A percentile compares a stretch with the other conserved stretches of the same genome.
These are phyloP conservation scores for Aleadryas rufinucha DNA, from an alignment of 2,113 vertebrate genomes.

Conservation along the genomic window DNA sequence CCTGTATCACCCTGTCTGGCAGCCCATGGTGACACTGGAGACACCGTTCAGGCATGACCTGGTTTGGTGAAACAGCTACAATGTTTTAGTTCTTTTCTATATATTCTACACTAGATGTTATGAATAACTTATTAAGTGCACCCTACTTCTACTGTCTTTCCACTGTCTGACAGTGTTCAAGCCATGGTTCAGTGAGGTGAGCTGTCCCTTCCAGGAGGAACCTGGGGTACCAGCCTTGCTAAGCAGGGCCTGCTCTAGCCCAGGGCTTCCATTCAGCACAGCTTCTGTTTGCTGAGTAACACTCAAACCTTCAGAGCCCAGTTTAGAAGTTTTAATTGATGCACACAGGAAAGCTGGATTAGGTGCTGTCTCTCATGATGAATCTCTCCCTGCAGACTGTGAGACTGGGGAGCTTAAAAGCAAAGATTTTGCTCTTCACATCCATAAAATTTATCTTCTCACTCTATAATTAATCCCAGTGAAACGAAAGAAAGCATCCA, in stretches of 20 bases:
- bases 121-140: neutral
- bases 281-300: neutral
- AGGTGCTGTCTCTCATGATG: neutral
- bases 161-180: neutral
- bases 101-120: no score
- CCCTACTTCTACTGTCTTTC: neutral
- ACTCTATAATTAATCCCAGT: conserved; percentile 57
- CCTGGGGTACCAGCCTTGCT: neutral
- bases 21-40: neutral
- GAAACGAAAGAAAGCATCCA: conserved; percentile 27
- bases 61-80: neutral
- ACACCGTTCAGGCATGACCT: neutral
- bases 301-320: neutral
- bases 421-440: neutral
- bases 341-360: neutral
- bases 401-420: neutral
- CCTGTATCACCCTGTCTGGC: neutral
- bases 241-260: neutral
- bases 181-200: neutral
- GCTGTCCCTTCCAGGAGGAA: neutral
- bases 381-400: neutral
- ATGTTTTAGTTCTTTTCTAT: neutral
- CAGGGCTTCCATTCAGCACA: neutral
- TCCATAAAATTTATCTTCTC: neutral
- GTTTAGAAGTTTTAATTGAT: conserved; percentile 12